phyloP scores from a whole-genome alignment of 2,888 invertebrate species.

The Quadriops clusia region DNA sequence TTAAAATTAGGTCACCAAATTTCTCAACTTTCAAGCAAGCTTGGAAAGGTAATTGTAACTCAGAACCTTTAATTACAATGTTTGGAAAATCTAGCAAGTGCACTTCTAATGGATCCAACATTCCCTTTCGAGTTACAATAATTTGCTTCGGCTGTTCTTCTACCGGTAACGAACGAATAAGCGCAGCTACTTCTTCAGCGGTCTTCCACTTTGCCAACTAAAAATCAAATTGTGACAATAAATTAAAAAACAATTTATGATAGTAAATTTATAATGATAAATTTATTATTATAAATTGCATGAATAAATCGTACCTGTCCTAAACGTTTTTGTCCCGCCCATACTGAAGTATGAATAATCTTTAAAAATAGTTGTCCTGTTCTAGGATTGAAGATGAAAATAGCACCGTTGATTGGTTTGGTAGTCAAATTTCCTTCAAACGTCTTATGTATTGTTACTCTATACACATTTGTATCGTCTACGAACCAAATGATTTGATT shows the following conservation, averaged over 20 bases:
- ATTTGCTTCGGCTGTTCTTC: conserved; percentile 99
- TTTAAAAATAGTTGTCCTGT: conserved; percentile 98
- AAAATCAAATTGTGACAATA: too few species aligned
- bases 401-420: conserved; percentile 98
- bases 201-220: conserved; percentile 99
- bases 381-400: conserved; percentile 98
- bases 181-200: conserved; percentile 98
- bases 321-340: conserved; percentile 99
- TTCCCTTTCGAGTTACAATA: conserved; percentile 98
- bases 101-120: conserved; percentile 99
- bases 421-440: conserved; percentile 99
- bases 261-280: not conserved
- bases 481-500: conserved; percentile 99
- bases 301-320: conserved; percentile 65
- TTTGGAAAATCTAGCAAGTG: conserved; percentile 99
- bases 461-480: conserved; percentile 98
- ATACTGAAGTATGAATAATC: conserved; percentile 99
- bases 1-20: conserved; percentile 96
- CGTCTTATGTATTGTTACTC: conserved; percentile 99
- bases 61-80: conserved; percentile 99
- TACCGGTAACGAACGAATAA: conserved; percentile 96
- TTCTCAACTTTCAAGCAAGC: conserved; percentile 98
- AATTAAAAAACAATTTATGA: conserved; percentile 7
- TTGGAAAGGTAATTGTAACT: conserved; percentile 96
- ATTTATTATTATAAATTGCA: too few species aligned